Evolutionary conservation across 2,113 vertebrate genomes (phyloP).

Genomic region (Polypterus bichir): DNA sequence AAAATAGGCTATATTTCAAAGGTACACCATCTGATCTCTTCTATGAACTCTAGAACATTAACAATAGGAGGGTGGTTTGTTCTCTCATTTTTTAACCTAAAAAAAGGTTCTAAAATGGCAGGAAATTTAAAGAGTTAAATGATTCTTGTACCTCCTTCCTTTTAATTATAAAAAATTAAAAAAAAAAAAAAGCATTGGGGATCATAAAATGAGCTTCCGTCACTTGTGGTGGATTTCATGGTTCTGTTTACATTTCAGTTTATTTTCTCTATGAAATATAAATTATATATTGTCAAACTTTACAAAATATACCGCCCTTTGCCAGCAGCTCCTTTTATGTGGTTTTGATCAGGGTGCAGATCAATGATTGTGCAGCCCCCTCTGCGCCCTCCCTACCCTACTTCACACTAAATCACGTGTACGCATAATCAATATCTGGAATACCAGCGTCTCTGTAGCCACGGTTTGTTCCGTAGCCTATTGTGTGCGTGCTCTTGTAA

Average conservation of each 20-base stretch:
- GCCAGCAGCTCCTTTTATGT: too few relatives aligned
- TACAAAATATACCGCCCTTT: too few relatives aligned
- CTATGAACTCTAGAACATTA: too few relatives aligned
- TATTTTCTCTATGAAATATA: constrained; percentile 9
- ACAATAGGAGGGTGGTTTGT: neutral
- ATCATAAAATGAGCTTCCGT: constrained; percentile 10
- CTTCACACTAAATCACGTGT: constrained; percentile 59
- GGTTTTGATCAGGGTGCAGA: neutral
- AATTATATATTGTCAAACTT: constrained; percentile 23
- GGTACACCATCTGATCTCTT: constrained; percentile 7
- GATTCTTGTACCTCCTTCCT: constrained; percentile 5
- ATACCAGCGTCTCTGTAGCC: constrained; percentile 77
- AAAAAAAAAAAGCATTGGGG: constrained; percentile 9
- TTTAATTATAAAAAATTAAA: constrained; percentile 15
- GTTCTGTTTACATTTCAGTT: constrained; percentile 15
- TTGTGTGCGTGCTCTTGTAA: constrained; percentile 66
- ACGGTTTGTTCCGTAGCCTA: constrained; percentile 70
- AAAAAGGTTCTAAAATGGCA: too few relatives aligned
- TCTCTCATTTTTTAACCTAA: neutral
- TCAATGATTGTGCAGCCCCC: neutral
- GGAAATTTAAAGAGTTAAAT: too few relatives aligned
- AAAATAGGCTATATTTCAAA: neutral
- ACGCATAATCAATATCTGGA: constrained; percentile 78
- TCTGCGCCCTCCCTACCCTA: neutral
- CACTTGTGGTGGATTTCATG: constrained; percentile 8